phyloP scores from a whole-genome alignment of 2,113 vertebrate species.

The Osmerus eperlanus region DNA sequence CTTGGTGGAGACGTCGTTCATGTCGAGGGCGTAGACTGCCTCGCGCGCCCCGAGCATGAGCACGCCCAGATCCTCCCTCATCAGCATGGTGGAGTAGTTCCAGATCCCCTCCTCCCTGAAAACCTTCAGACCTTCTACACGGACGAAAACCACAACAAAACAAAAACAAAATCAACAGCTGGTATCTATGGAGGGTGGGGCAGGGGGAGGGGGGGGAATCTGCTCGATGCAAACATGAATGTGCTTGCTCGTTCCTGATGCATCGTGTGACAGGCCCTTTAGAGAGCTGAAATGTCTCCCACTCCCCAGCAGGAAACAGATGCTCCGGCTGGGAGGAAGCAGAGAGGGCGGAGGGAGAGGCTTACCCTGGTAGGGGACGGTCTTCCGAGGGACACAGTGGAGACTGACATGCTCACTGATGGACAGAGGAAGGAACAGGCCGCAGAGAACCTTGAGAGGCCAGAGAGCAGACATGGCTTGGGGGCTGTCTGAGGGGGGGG shows the following conservation, averaged over 20 bases:
- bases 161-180: background rate
- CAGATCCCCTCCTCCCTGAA: conserved; percentile 64
- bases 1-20: conserved; percentile 61
- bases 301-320: background rate
- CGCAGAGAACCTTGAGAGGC: conserved; percentile 47
- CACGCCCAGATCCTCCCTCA: conserved; percentile 64
- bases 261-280: too few species aligned
- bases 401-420: conserved; percentile 22
- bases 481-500: conserved; percentile 13
- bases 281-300: background rate
- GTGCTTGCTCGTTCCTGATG: too few species aligned
- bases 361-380: conserved; percentile 63
- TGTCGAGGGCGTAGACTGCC: conserved; percentile 70
- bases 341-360: conserved; percentile 3
- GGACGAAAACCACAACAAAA: conserved; percentile 14
- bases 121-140: conserved; percentile 54
- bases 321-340: background rate
- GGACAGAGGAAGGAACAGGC: conserved; percentile 51
- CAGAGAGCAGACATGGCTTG: conserved; percentile 62
- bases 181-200: too few species aligned
- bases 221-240: too few species aligned
- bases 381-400: conserved; percentile 61
- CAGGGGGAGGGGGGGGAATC: too few species aligned
- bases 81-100: conserved; percentile 72
- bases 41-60: conserved; percentile 76